Conservation (phyloP, 35 echinoderm and acorn worm species). For the Lytechinus pictus region DNA sequence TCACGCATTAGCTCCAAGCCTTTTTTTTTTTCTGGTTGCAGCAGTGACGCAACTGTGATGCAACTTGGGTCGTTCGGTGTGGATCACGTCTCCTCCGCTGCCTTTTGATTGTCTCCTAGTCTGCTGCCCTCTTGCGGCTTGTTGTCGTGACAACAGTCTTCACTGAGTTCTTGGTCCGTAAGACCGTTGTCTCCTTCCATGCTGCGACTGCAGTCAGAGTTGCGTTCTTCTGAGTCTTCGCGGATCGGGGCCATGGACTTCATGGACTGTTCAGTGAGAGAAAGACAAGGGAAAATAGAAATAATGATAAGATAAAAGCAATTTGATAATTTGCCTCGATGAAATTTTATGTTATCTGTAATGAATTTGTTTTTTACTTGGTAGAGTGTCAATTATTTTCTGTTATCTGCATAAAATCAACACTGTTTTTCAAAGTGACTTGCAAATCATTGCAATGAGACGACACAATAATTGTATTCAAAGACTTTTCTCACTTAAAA, state of each 20-base stretch:
- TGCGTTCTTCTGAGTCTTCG: slow-evolving; percentile 88
- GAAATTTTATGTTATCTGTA: too few species aligned
- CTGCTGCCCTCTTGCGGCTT: not conserved
- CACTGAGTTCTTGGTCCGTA: slow-evolving; percentile 9
- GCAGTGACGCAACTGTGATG: not conserved
- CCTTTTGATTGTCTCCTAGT: not conserved
- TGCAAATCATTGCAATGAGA: too few species aligned
- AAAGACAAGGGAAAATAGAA: not conserved
- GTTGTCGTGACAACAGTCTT: not conserved
- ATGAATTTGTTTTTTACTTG: too few species aligned
- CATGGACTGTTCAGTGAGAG: not conserved
- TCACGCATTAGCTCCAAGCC: not conserved
- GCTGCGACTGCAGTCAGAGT: slow-evolving; percentile 63
- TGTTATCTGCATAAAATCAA: too few species aligned
- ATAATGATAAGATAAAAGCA: too few species aligned
- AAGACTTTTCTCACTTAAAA: too few species aligned
- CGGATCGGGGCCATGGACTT: slow-evolving; percentile 83
- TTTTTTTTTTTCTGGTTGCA: not conserved
- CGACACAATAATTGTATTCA: too few species aligned
- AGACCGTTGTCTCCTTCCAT: slow-evolving; percentile 21
- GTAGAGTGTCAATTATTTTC: too few species aligned
- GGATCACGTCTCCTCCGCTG: not conserved
- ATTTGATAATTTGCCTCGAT: too few species aligned
- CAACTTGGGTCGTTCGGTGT: not conserved
- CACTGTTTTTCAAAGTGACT: too few species aligned